Evolutionary conservation across 2,113 vertebrate genomes (phyloP).

Genomic region (Chloropsis hardwickii): DNA sequence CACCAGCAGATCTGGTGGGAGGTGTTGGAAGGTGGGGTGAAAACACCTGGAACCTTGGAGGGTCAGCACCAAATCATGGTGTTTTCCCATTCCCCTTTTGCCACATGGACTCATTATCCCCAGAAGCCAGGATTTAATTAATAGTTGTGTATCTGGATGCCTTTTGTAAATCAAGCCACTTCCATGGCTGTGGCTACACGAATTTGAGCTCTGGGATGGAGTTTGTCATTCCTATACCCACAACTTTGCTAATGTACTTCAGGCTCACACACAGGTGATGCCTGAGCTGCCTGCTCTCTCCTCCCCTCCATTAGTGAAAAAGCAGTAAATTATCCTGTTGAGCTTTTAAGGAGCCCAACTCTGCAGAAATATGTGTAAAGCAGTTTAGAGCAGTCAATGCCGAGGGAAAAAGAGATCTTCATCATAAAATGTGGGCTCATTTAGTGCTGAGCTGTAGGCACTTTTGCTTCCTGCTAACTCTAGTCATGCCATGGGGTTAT

Average conservation of each 20-base stretch:
- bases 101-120: neutral
- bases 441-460: constrained; percentile 13
- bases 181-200: neutral
- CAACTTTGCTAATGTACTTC: neutral
- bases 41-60: neutral
- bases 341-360: neutral
- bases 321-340: neutral
- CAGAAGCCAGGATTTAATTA: neutral
- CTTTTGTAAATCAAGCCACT: neutral
- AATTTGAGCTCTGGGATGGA: neutral
- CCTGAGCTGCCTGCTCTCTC: neutral
- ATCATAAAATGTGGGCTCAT: neutral
- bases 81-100: neutral
- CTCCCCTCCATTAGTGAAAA: neutral
- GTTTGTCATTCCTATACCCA: neutral
- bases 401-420: neutral
- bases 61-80: neutral
- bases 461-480: constrained; percentile 33
- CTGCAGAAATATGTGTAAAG: neutral
- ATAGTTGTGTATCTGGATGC: neutral
- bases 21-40: rapidly evolving
- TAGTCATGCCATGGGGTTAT: constrained; percentile 20
- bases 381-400: neutral
- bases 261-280: neutral
- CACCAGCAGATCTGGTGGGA: neutral